Evolutionary conservation across 2,888 invertebrate genomes (phyloP).

Genomic region (Maniola hyperantus): DNA sequence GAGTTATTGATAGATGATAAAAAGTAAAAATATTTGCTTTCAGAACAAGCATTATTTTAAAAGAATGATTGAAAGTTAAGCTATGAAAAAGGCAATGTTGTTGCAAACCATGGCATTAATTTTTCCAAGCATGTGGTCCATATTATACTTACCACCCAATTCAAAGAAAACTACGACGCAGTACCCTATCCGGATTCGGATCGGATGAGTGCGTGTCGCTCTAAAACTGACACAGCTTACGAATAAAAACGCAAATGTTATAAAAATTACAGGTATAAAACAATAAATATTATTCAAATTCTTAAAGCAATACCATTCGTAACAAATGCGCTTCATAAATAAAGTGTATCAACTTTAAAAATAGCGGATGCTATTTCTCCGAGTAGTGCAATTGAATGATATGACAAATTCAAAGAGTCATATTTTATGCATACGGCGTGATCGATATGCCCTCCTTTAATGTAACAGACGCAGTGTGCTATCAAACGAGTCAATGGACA

Average conservation of each 20-base stretch:
- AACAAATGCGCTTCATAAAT: neutral
- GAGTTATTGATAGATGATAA: neutral
- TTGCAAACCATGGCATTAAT: no score
- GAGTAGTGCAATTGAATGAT: constrained; percentile 59
- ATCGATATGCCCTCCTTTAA: constrained; percentile 53
- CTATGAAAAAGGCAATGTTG: no score
- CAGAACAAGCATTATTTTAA: no score
- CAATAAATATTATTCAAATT: no score
- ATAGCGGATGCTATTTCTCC: constrained; percentile 51
- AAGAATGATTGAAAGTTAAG: neutral
- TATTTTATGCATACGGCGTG: constrained; percentile 74
- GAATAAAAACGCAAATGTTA: no score
- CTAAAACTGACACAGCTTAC: no score
- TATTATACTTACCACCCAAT: no score
- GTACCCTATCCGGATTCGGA: no score
- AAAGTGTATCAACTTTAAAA: constrained; percentile 33
- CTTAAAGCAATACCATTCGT: neutral
- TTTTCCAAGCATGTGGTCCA: no score
- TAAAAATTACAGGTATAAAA: no score
- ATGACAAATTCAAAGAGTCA: constrained; percentile 76
- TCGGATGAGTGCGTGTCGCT: no score
- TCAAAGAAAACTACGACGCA: no score
- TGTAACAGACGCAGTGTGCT: constrained; percentile 40
- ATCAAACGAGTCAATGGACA: constrained; percentile 33
- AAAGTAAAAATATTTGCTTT: neutral